These are phyloP conservation scores for Poecilia velifera DNA, from an alignment of 2,797 vertebrate genomes.

Conservation along the genomic window DNA sequence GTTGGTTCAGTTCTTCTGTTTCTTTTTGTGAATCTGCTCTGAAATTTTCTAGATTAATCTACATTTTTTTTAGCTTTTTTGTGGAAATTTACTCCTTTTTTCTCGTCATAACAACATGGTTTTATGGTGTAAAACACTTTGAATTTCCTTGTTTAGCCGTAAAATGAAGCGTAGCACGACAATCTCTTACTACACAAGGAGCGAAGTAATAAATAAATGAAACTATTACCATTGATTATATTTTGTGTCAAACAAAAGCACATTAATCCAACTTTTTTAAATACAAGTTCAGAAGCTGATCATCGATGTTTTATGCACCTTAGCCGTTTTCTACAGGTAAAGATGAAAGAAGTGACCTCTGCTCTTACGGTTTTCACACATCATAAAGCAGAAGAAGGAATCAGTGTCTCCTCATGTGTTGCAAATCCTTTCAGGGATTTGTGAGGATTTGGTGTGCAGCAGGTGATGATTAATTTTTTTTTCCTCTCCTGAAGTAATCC, in stretches of 20 bases:
- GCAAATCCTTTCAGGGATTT: constrained; percentile 59
- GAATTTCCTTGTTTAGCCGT: too few species aligned
- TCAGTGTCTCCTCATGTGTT: constrained; percentile 45
- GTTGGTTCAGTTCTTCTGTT: too few species aligned
- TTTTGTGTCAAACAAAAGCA: background rate
- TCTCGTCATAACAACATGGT: too few species aligned
- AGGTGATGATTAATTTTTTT: constrained; percentile 54
- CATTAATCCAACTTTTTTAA: background rate
- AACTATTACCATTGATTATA: background rate
- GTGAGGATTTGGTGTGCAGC: constrained; percentile 53
- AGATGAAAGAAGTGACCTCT: constrained; percentile 23
- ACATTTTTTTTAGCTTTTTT: too few species aligned
- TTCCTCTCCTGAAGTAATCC: constrained; percentile 59
- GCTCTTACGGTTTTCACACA: constrained; percentile 30
- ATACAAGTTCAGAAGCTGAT: background rate
- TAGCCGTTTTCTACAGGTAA: background rate
- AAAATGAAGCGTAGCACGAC: too few species aligned
- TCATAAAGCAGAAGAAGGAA: constrained; percentile 24
- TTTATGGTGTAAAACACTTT: too few species aligned
- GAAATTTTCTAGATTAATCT: too few species aligned
- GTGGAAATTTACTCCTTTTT: too few species aligned
- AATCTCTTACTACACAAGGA: too few species aligned
- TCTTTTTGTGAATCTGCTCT: too few species aligned
- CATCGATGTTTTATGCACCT: background rate
- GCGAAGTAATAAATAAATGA: background rate